Evolutionary conservation across 1,140 invertebrate genomes (phyloP).

Genomic region (Drosophila littoralis): DNA sequence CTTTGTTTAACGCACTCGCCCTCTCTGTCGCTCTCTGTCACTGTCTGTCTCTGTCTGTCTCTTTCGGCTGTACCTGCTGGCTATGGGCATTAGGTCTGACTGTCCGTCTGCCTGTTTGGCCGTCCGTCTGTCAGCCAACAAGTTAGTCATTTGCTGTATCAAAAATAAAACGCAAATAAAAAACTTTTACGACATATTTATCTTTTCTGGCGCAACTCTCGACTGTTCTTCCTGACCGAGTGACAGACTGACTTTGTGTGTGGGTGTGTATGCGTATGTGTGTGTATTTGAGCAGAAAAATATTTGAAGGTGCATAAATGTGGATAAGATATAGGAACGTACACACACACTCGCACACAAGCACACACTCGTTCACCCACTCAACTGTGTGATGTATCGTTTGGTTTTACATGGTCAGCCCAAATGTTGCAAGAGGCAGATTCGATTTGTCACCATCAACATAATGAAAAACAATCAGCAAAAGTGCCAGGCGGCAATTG

Average conservation of each 20-base stretch:
- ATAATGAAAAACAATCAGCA: constrained; percentile 77
- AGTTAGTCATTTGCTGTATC: constrained; percentile 80
- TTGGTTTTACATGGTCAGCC: constrained; percentile 77
- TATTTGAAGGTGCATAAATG: constrained; percentile 69
- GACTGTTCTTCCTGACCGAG: constrained; percentile 27
- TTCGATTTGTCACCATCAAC: constrained; percentile 78
- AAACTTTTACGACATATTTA: constrained; percentile 81
- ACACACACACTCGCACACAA: constrained; percentile 33
- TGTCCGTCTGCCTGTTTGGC: background rate
- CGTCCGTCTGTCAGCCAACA: constrained; percentile 59
- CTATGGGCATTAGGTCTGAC: constrained; percentile 24
- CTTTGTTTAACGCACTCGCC: constrained; percentile 20
- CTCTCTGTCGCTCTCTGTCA: background rate
- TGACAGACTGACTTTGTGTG: constrained; percentile 15
- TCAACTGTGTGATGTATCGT: constrained; percentile 73
- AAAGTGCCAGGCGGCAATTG: constrained; percentile 61
- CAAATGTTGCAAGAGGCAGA: constrained; percentile 48
- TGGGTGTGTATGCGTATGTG: constrained; percentile 3
- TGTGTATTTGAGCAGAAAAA: constrained; percentile 26
- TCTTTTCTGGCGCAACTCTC: constrained; percentile 59
- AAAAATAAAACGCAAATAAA: constrained; percentile 81
- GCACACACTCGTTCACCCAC: constrained; percentile 13
- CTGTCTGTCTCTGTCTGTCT: constrained; percentile 3
- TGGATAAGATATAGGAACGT: constrained; percentile 36
- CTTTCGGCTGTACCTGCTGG: constrained; percentile 19